Evolutionary conservation across 1,140 invertebrate genomes (phyloP).

Genomic region (Conopomorpha cramerella): DNA sequence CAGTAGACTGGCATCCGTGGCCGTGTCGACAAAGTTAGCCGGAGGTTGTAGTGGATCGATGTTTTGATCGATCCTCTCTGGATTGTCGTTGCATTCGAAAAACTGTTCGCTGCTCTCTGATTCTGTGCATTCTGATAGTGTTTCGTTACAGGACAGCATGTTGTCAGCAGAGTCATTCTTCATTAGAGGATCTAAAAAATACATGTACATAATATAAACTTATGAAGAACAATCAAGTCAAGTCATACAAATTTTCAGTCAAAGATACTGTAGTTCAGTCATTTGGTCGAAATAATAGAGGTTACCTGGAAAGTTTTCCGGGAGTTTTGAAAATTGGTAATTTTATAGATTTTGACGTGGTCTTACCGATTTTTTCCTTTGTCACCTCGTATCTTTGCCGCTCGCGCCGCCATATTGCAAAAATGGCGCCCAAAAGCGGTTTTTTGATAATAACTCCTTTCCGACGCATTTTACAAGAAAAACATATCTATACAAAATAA

Average conservation of each 20-base stretch:
- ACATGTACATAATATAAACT: not conserved
- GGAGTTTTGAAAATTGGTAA: too few species aligned
- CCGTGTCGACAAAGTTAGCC: conserved; percentile 22
- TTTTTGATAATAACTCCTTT: too few species aligned
- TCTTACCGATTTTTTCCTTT: not conserved
- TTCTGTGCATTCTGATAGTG: conserved; percentile 56
- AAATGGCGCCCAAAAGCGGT: too few species aligned
- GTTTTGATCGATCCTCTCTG: conserved; percentile 25
- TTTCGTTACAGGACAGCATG: conserved; percentile 55
- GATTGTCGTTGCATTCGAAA: conserved; percentile 51
- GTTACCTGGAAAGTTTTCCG: too few species aligned
- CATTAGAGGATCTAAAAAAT: conserved; percentile 37
- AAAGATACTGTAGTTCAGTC: too few species aligned
- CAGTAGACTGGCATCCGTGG: conserved; percentile 17
- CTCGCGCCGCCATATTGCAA: too few species aligned
- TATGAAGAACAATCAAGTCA: too few species aligned
- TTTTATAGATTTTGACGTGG: too few species aligned
- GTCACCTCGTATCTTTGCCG: not conserved
- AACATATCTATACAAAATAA: too few species aligned
- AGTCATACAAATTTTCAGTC: too few species aligned
- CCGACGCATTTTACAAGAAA: too few species aligned
- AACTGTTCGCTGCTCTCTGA: conserved; percentile 58
- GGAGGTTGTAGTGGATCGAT: conserved; percentile 27
- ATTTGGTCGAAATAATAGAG: too few species aligned
- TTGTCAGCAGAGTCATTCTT: conserved; percentile 58